phyloP scores from a whole-genome alignment of 2,113 vertebrate genomes.

The Pyrgilauda ruficollis region DNA sequence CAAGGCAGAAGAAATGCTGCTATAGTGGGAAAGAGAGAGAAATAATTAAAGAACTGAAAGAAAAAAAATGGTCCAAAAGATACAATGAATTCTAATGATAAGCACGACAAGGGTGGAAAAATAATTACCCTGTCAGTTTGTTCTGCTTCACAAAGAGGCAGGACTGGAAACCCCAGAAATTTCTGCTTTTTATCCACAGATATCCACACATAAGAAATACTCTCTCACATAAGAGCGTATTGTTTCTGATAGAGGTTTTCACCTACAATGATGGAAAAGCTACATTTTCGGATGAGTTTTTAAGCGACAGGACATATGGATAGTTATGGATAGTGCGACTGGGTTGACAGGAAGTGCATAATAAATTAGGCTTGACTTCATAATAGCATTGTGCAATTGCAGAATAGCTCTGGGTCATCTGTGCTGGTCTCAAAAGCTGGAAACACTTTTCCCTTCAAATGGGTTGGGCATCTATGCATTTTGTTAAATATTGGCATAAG shows the following conservation, averaged over 20 bases:
- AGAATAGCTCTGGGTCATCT: not conserved
- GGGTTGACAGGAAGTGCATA: not conserved
- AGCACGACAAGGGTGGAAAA: not conserved
- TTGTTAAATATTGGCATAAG: not conserved
- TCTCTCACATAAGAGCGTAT: not conserved
- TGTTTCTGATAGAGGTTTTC: not conserved
- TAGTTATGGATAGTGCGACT: not conserved
- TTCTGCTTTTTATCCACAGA: not conserved
- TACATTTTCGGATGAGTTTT: not conserved
- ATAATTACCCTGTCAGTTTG: not conserved
- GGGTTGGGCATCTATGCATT: rapidly evolving
- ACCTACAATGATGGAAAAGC: not conserved
- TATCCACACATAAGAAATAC: not conserved
- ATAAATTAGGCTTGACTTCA: not conserved
- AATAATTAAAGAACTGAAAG: not conserved
- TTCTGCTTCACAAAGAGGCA: not conserved
- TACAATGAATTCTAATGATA: not conserved
- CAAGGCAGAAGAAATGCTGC: not conserved
- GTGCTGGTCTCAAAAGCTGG: not conserved
- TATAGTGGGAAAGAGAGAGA: not conserved
- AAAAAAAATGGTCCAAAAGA: not conserved
- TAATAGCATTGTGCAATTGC: not conserved
- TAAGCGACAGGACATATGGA: not conserved
- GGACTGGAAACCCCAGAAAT: not conserved
- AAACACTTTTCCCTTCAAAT: not conserved